Evolutionary conservation across 2,888 invertebrate genomes (phyloP).

Genomic region (Steinernema carpocapsae): DNA sequence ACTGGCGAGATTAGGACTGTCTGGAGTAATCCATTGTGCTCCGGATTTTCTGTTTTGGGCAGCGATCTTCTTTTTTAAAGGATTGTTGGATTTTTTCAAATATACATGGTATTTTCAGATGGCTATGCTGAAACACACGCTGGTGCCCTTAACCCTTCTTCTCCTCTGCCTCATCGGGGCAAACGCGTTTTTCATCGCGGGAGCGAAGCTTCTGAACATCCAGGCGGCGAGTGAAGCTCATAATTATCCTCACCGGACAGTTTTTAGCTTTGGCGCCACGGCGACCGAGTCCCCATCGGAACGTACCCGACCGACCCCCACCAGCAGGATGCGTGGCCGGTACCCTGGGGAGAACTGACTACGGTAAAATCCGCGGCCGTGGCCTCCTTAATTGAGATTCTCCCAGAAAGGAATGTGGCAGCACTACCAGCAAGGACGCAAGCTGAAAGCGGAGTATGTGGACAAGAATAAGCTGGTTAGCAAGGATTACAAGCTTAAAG

Average conservation of each 20-base stretch:
- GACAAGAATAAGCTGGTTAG: conserved; percentile 9
- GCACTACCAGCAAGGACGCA: conserved; percentile 31
- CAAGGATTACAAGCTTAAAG: conserved; percentile 4
- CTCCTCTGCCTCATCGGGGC: background rate
- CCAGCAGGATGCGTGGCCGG: conserved; percentile 32
- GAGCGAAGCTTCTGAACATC: background rate
- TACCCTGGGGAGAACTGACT: conserved; percentile 35
- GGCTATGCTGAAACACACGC: too few relatives aligned
- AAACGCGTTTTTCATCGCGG: background rate
- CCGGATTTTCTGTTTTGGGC: background rate
- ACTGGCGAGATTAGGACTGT: background rate
- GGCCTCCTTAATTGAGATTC: background rate
- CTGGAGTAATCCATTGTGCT: background rate
- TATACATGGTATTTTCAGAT: background rate
- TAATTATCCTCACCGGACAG: background rate
- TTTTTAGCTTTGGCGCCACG: too few relatives aligned
- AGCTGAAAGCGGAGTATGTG: conserved; percentile 22
- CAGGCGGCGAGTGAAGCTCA: background rate
- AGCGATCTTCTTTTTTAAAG: background rate
- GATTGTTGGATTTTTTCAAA: background rate
- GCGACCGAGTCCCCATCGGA: conserved; percentile 24
- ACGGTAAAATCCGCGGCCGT: background rate
- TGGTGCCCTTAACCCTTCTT: too few relatives aligned
- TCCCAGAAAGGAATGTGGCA: conserved; percentile 36
- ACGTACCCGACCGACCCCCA: conserved; percentile 35